Conservation (phyloP, 2,797 vertebrate species). For the Tiaroga cobitis region DNA sequence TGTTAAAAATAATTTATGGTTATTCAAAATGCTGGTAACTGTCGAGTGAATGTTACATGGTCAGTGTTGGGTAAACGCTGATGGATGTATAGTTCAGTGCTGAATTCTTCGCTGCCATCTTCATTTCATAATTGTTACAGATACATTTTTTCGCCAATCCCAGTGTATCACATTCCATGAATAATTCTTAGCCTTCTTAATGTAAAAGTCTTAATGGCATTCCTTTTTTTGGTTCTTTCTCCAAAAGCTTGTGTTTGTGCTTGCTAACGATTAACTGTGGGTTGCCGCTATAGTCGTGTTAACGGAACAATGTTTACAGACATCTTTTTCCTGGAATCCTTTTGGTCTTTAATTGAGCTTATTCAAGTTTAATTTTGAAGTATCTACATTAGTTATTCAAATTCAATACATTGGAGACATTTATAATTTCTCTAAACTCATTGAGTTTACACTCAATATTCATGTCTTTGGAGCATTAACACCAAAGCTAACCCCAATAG, state of each 20-base stretch:
- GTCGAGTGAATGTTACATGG: slow-evolving; percentile 50
- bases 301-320: slow-evolving; percentile 70
- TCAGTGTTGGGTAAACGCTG: slow-evolving; percentile 48
- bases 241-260: slow-evolving; percentile 73
- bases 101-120: slow-evolving; percentile 42
- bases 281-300: slow-evolving; percentile 74
- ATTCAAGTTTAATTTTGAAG: background rate
- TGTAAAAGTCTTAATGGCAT: slow-evolving; percentile 79
- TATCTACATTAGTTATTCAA: background rate
- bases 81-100: slow-evolving; percentile 37
- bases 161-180: slow-evolving; percentile 74
- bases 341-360: slow-evolving; percentile 40
- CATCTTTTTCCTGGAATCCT: slow-evolving; percentile 76
- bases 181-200: slow-evolving; percentile 70
- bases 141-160: slow-evolving; percentile 55
- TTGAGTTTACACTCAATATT: background rate
- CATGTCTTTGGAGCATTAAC: background rate
- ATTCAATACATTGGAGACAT: slow-evolving; percentile 11
- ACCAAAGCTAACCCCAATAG: slow-evolving; percentile 17
- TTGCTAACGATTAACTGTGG: slow-evolving; percentile 54
- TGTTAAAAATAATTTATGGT: slow-evolving; percentile 38
- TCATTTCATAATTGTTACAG: slow-evolving; percentile 40
- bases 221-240: slow-evolving; percentile 74
- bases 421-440: background rate
- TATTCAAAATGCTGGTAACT: slow-evolving; percentile 42